A percentile compares a stretch with the other conserved stretches of the same genome.
Evolutionary conservation across 2,113 vertebrate genomes (phyloP).

Genomic region (Syngnathus floridae): DNA sequence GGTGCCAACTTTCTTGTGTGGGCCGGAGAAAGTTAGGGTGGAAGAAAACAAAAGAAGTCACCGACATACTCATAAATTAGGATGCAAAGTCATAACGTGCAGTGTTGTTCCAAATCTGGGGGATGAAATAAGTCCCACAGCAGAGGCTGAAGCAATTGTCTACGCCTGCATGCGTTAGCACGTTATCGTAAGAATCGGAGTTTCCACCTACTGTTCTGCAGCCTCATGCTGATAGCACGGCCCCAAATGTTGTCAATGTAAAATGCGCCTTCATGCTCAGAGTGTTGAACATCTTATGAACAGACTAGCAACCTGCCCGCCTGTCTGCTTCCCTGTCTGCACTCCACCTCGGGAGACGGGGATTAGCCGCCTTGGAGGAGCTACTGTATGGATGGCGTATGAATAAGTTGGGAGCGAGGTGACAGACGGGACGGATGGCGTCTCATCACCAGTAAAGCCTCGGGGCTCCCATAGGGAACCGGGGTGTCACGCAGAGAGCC

Average conservation of each 20-base stretch:
- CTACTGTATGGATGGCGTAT: constrained; percentile 70
- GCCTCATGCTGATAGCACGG: constrained; percentile 41
- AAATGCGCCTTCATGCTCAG: constrained; percentile 59
- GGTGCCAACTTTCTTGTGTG: neutral
- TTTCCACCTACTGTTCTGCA: constrained; percentile 34
- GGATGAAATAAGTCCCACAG: too few relatives aligned
- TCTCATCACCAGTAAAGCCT: constrained; percentile 77
- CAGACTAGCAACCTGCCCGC: constrained; percentile 58
- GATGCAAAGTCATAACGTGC: neutral
- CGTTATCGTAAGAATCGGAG: constrained; percentile 36
- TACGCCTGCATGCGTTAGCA: constrained; percentile 18
- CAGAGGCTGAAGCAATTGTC: neutral
- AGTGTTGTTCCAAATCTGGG: neutral
- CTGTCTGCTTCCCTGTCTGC: constrained; percentile 63
- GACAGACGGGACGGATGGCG: constrained; percentile 75
- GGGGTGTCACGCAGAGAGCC: constrained; percentile 64
- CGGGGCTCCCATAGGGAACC: constrained; percentile 62
- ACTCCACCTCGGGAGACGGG: constrained; percentile 66
- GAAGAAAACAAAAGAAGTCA: neutral
- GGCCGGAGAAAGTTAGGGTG: neutral
- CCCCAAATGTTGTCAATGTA: constrained; percentile 51
- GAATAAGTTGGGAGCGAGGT: constrained; percentile 67
- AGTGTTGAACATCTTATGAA: constrained; percentile 60
- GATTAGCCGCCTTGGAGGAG: constrained; percentile 72
- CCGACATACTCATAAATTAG: neutral